phyloP scores from a whole-genome alignment of 2,888 invertebrate genomes.

The Andrena flavipes region DNA sequence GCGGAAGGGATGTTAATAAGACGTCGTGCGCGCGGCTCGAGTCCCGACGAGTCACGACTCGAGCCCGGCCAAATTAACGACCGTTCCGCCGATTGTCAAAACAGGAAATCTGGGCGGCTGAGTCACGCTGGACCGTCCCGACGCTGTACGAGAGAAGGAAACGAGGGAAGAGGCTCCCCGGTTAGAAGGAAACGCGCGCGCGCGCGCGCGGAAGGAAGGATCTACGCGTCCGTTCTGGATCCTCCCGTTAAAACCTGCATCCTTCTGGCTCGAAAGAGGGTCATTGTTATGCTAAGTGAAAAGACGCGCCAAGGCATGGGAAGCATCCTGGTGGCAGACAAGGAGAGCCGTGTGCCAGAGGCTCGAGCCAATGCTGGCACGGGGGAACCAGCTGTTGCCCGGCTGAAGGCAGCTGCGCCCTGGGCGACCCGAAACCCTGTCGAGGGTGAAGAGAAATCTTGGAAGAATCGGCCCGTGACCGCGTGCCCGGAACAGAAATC shows the following conservation, averaged over 20 bases:
- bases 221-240: background rate
- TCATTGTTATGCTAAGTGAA: slow-evolving; percentile 77
- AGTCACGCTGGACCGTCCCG: background rate
- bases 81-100: slow-evolving; percentile 24
- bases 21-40: slow-evolving; percentile 50
- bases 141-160: background rate
- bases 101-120: slow-evolving; percentile 22
- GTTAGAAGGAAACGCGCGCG: background rate
- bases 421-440: slow-evolving; percentile 16
- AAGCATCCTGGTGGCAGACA: slow-evolving; percentile 51
- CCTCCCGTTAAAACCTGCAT: slow-evolving; percentile 8
- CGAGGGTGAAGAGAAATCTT: slow-evolving; percentile 45
- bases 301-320: slow-evolving; percentile 63
- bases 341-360: slow-evolving; percentile 36
- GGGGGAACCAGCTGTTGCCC: slow-evolving; percentile 64
- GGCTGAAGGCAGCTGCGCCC: slow-evolving; percentile 67
- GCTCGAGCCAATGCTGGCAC: slow-evolving; percentile 35
- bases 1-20: slow-evolving; percentile 67
- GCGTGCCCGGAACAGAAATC: slow-evolving; percentile 25
- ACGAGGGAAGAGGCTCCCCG: background rate
- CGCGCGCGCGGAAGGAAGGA: slow-evolving; percentile 2
- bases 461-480: slow-evolving; percentile 14
- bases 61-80: slow-evolving; percentile 12
- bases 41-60: slow-evolving; percentile 51
- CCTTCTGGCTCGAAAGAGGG: slow-evolving; percentile 55